Evolutionary conservation across 1,140 invertebrate species (phyloP).

Genomic region (Antheraea mylitta): DNA sequence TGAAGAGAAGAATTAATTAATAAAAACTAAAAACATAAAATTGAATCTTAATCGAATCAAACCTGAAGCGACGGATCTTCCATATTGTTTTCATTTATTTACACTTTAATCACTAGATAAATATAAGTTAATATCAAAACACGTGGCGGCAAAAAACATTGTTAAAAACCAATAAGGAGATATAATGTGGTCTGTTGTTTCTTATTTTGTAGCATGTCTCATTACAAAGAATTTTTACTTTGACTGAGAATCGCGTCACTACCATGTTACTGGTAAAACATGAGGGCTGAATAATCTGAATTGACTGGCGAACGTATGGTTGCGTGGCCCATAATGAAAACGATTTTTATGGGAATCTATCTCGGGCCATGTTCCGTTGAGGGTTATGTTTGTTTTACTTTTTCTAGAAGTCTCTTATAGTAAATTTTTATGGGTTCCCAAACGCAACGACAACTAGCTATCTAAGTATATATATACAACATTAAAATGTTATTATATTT

Average conservation of each 20-base stretch:
- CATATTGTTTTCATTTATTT: not conserved
- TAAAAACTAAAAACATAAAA: too few relatives aligned
- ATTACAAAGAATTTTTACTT: constrained; percentile 32
- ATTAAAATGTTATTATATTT: too few relatives aligned
- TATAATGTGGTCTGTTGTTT: too few relatives aligned
- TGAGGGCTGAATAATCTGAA: constrained; percentile 40
- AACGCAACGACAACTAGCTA: too few relatives aligned
- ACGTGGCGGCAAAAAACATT: not conserved
- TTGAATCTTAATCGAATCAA: too few relatives aligned
- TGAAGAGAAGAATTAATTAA: too few relatives aligned
- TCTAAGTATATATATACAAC: too few relatives aligned
- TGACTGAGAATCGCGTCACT: constrained; percentile 38
- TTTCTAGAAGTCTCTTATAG: too few relatives aligned
- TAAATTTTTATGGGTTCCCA: too few relatives aligned
- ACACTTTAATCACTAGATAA: not conserved
- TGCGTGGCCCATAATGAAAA: constrained; percentile 22
- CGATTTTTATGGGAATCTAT: not conserved
- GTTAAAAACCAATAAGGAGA: not conserved
- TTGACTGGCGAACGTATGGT: constrained; percentile 22
- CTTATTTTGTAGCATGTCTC: constrained; percentile 7
- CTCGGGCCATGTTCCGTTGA: not conserved
- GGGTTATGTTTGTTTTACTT: not conserved
- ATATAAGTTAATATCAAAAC: too few relatives aligned
- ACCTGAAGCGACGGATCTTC: constrained; percentile 9
- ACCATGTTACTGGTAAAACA: constrained; percentile 46